Evolutionary conservation across 1,140 invertebrate genomes (phyloP).

Genomic region (Sogatella furcifera): DNA sequence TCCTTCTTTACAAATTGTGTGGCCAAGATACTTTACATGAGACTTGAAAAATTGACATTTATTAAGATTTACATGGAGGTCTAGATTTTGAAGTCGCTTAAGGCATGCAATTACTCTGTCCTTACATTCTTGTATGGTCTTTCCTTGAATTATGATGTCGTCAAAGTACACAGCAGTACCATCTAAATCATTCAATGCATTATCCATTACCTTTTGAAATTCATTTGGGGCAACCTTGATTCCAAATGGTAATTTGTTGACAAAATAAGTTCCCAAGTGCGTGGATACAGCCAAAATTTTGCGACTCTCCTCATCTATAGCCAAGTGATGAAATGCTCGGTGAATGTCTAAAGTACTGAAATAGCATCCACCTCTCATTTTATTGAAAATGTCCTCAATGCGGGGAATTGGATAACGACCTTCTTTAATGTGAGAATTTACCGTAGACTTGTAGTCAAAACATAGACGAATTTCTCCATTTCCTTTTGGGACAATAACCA

Average conservation of each 20-base stretch:
- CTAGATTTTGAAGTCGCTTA: neutral
- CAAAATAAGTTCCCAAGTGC: no score
- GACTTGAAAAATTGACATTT: neutral
- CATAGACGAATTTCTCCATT: conserved; percentile 31
- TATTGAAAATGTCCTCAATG: no score
- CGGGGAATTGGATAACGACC: no score
- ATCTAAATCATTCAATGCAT: conserved; percentile 26
- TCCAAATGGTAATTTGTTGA: no score
- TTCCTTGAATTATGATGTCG: conserved; percentile 24
- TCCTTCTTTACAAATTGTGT: neutral
- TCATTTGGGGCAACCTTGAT: conserved; percentile 25
- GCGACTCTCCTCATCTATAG: no score
- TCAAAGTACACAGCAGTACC: conserved; percentile 24
- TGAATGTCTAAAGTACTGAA: no score
- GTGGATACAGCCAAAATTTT: no score
- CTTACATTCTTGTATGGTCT: conserved; percentile 15
- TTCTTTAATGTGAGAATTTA: no score
- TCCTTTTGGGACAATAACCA: conserved; percentile 31
- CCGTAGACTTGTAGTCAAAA: conserved; percentile 29
- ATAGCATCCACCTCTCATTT: no score
- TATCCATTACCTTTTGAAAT: conserved; percentile 38
- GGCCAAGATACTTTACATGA: neutral
- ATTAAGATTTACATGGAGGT: neutral
- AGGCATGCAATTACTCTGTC: neutral
- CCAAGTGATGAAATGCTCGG: no score